Evolutionary conservation across 2,113 vertebrate genomes (phyloP).

Genomic region (Tupaia tana): DNA sequence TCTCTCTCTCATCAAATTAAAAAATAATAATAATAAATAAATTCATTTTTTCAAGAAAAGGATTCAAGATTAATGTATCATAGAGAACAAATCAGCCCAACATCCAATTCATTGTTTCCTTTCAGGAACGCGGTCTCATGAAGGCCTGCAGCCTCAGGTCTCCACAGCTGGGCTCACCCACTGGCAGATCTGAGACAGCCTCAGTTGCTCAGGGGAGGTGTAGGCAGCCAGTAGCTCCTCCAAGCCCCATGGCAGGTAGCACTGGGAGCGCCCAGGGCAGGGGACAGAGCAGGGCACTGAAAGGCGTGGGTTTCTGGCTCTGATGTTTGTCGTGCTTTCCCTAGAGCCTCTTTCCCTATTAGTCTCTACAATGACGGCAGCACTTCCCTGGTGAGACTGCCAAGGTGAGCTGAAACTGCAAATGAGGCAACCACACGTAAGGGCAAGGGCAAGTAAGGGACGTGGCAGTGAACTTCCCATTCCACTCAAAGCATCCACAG

Average conservation of each 20-base stretch:
- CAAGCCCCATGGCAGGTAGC: no score
- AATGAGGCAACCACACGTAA: neutral
- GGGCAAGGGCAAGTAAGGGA: neutral
- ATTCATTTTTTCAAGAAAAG: no score
- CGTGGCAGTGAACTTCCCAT: neutral
- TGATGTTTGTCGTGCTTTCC: neutral
- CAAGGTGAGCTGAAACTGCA: neutral
- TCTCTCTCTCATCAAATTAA: no score
- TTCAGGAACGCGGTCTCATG: neutral
- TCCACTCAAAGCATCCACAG: neutral
- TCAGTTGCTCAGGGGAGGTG: neutral
- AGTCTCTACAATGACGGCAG: neutral
- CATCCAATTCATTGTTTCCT: constrained; percentile 7
- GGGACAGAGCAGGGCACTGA: neutral
- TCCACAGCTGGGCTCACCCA: neutral
- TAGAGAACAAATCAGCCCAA: constrained; percentile 41
- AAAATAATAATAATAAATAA: no score
- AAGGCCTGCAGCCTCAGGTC: neutral
- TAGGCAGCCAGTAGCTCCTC: neutral
- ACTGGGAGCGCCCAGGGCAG: neutral
- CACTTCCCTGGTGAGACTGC: neutral
- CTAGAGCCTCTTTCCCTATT: neutral
- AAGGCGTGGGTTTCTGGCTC: neutral
- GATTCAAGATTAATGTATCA: neutral
- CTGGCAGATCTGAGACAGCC: neutral